A percentile compares a stretch with the other conserved stretches of the same genome.
phyloP scores from a whole-genome alignment of 1,140 invertebrate genomes.

The Hermetia illucens region DNA sequence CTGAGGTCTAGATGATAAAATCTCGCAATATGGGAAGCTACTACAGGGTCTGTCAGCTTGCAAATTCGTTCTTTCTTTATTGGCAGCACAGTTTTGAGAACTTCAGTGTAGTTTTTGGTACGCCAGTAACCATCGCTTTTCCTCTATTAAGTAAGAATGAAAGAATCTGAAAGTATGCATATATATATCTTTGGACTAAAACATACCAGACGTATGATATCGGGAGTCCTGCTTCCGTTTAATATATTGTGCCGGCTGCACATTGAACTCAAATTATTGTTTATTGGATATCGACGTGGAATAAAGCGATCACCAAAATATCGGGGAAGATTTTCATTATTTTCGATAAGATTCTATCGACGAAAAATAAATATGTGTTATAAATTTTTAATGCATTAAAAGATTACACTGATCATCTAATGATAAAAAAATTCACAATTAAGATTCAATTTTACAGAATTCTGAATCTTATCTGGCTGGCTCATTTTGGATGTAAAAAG shows the following conservation, averaged over 20 bases:
- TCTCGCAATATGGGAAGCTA: no score
- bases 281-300: conserved; percentile 15
- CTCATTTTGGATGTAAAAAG: no score
- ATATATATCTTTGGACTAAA: background rate
- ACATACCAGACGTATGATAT: conserved; percentile 17
- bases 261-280: no score
- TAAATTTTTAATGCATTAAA: no score
- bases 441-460: no score
- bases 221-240: conserved; percentile 14
- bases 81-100: background rate
- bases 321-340: no score
- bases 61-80: background rate
- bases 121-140: background rate
- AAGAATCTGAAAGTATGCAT: background rate
- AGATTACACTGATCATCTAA: no score
- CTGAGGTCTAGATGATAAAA: background rate
- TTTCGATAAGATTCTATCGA: no score
- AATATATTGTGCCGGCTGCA: conserved; percentile 14
- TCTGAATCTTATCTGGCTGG: no score
- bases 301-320: conserved; percentile 22
- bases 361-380: no score
- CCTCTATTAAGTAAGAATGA: conserved; percentile 1
- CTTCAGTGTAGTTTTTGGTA: background rate
- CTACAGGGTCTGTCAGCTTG: background rate
- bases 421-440: no score